Base-by-base conservation (phyloP, 2,797 vertebrate species). In the Liasis olivaceus region DNA sequence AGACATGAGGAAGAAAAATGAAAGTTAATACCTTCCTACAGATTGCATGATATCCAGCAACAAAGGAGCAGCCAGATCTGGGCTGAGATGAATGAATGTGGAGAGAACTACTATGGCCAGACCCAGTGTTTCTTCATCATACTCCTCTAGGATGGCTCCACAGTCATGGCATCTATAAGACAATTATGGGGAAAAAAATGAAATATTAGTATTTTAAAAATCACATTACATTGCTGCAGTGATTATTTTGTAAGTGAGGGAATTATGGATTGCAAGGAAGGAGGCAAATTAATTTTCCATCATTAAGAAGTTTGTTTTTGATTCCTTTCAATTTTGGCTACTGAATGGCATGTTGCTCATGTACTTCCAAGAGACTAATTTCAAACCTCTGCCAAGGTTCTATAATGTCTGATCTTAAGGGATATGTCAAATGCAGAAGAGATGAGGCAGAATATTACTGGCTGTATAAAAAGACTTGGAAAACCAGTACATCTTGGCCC, bases 31-130 rank as follows among this genome's bases (percentile, higher is more conserved):
- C 99, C 99, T 99, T 97, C 99, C 99, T 97, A 99, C 99, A 94
- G 99, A 99, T 97, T 99, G 99, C 99, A 99, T 99, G 96, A 99
- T 99, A 96, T 99, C 99, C 64, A 99, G 96, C n/a, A 99, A 97
- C 95, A 99, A 98, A 0, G 99, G 99, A 90, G 99, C 99, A 2
- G 99, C 99, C 97, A 99, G 95, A 96, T 99, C 99, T 0, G 99
- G 99, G 96, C 99, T 99, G 91, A 99, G 97, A 96, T 99, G 99
- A 96, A 99, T 99, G 97, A 99, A 99, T 72, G 99, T 99, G 92
- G 99, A 99, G 3, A 99, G 98, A 64, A 99, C 99, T 89, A 99
- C 99, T 42, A 99, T 99, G 0, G 99, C 99, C 5, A 99, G 97
- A 89, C 99, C 98, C 0, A 99, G 97, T 0, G 99, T 99, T 97